Conservation (phyloP, 2,113 vertebrate species). For the Pandion haliaetus region DNA sequence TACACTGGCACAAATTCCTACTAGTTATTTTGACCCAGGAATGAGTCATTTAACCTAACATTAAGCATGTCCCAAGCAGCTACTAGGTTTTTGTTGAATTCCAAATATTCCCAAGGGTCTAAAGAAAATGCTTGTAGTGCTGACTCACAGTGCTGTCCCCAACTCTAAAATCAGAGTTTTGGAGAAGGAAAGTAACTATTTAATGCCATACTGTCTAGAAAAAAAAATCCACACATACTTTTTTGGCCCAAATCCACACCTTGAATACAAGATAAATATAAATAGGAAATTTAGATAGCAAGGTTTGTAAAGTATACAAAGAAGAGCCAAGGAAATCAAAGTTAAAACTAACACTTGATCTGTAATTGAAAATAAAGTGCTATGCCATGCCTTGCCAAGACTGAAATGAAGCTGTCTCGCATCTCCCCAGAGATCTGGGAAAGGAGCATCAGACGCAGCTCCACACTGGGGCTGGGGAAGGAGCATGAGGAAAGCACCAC, state of each 20-base stretch:
- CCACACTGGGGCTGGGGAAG: background rate
- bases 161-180: slow-evolving; percentile 1
- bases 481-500: background rate
- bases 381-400: background rate
- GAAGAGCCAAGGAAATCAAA: background rate
- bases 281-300: background rate
- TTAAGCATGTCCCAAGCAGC: background rate
- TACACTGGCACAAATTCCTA: background rate
- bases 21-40: background rate
- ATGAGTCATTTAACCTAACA: background rate
- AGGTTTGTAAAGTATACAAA: background rate
- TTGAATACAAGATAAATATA: background rate
- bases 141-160: background rate
- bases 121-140: background rate
- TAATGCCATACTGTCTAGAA: background rate
- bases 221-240: background rate
- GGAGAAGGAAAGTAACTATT: background rate
- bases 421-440: background rate
- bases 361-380: background rate
- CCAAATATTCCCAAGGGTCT: slow-evolving; percentile 17
- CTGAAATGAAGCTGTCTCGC: background rate
- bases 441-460: background rate
- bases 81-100: slow-evolving; percentile 1
- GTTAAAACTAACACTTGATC: background rate
- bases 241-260: background rate